Percentiles rank a stretch among this genome's conserved stretches.
These are phyloP conservation scores for Siniperca scherzeri DNA, from an alignment of 2,797 vertebrate genomes.

Conservation along the genomic window DNA sequence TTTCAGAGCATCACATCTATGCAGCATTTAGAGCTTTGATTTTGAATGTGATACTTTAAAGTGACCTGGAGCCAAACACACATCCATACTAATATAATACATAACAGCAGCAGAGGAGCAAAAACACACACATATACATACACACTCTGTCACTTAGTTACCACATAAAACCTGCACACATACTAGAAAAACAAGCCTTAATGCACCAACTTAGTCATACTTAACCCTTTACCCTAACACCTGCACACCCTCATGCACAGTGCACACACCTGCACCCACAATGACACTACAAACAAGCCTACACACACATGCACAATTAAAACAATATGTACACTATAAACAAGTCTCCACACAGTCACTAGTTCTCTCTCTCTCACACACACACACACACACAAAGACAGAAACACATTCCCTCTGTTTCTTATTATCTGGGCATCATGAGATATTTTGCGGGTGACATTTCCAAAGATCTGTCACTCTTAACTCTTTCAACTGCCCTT, in stretches of 20 bases:
- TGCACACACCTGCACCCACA: slow-evolving; percentile 27
- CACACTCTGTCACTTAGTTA: not conserved
- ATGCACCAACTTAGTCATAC: slow-evolving; percentile 20
- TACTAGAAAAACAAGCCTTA: slow-evolving; percentile 9
- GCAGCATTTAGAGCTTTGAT: slow-evolving; percentile 61
- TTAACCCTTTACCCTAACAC: slow-evolving; percentile 28
- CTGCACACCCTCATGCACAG: slow-evolving; percentile 14
- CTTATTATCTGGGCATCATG: slow-evolving; percentile 78
- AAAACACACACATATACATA: slow-evolving; percentile 9
- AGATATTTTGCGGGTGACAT: slow-evolving; percentile 73
- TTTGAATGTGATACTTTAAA: slow-evolving; percentile 60
- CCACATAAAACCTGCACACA: slow-evolving; percentile 3
- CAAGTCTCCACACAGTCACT: slow-evolving; percentile 38
- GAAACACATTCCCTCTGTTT: slow-evolving; percentile 73
- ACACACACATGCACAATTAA: slow-evolving; percentile 29
- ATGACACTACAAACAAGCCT: slow-evolving; percentile 31
- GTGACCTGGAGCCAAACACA: slow-evolving; percentile 7
- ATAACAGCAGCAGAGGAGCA: slow-evolving; percentile 3
- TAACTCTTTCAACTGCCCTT: slow-evolving; percentile 74
- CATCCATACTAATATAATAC: slow-evolving; percentile 7
- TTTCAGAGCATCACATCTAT: slow-evolving; percentile 53
- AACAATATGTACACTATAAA: slow-evolving; percentile 25
- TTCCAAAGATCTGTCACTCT: slow-evolving; percentile 84
- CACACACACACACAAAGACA: slow-evolving; percentile 18
- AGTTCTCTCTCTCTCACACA: not conserved